Conservation (phyloP, 2,888 invertebrate species). For the Brachypalpus laphriformis region DNA sequence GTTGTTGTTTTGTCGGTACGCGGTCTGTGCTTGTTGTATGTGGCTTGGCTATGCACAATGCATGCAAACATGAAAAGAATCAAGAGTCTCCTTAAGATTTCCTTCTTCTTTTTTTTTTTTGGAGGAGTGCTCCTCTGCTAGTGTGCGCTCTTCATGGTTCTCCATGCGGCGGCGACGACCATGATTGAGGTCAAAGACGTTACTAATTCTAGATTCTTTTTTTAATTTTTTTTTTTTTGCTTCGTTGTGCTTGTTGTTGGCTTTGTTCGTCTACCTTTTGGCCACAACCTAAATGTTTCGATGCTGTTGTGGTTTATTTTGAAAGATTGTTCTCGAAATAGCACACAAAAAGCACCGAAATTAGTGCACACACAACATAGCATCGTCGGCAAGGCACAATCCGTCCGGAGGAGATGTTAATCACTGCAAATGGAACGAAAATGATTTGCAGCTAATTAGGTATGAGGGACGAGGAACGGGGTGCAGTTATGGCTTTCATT, state of each 20-base stretch:
- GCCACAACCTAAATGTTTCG: conserved; percentile 47
- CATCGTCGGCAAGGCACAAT: conserved; percentile 29
- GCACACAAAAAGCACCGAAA: conserved; percentile 49
- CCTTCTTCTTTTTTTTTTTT: background rate
- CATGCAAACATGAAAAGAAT: conserved; percentile 47
- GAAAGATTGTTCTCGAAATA: conserved; percentile 52
- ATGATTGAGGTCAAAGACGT: conserved; percentile 74
- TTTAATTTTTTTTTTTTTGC: background rate
- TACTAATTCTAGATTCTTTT: conserved; percentile 65
- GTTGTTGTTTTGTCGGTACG: conserved; percentile 9
- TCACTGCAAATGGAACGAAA: conserved; percentile 68
- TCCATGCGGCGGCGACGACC: conserved; percentile 47
- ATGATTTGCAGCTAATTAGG: conserved; percentile 69
- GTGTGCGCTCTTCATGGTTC: conserved; percentile 20
- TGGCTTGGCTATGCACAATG: conserved; percentile 48
- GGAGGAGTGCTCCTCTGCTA: conserved; percentile 25
- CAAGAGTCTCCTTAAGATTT: conserved; percentile 32
- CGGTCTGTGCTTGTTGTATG: background rate
- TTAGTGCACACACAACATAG: conserved; percentile 49
- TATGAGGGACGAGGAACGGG: conserved; percentile 6
- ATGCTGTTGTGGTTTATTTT: conserved; percentile 36
- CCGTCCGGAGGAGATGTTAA: conserved; percentile 53
- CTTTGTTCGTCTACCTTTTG: conserved; percentile 60
- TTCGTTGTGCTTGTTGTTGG: conserved; percentile 29
- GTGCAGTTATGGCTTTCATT: background rate